Evolutionary conservation across 2,797 vertebrate genomes (phyloP), one percentile per base, ranked within the genome.

Genomic region (Martes flavigula): DNA sequence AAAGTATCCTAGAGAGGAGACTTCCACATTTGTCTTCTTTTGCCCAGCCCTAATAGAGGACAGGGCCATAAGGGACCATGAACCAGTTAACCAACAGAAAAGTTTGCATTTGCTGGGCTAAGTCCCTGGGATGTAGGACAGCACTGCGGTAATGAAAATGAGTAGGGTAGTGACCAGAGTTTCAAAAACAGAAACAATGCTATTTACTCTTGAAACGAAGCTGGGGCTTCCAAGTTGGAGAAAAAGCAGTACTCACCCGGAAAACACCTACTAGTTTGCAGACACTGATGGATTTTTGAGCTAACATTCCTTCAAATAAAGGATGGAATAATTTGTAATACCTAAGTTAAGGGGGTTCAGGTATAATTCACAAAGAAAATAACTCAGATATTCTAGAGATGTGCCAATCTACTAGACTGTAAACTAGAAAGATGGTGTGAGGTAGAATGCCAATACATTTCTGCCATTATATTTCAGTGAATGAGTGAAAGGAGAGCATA

Each of bases 321-420:
- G 40, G 18, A 23, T 32, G 27, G 23, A 30, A 46, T 73, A 54
- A 79, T 91, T 90, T 78, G 7, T 27, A 89, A 9, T 78, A 27
- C 25, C 48, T 89, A 70, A 27, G 20, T 46, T 79, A 86, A 72
- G 18, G 72, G 48, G 62, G 23, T 89, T 93, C n/a, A 4, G 7
- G 51, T 89, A 58, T 87, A 46, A 92, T 32, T 95, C 91, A 91
- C 66, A 84, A 51, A 93, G 43, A 91, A 94, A 97, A 87, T 60
- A 87, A 85, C 21, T 25, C 32, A 95, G n/a, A 66, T 54, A 68
- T 66, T 90, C 83, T 83, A 78, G 66, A 91, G 32, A 89, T 20
- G 23, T 17, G 35, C 58, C 66, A 84, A 48, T 46, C 66, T 81
- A 32, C 68, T 79, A 20, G 15, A 51, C 32, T 88, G 1, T 66